Evolutionary conservation across 1,140 invertebrate genomes (phyloP).

Genomic region (Rhagoletis pomonella): DNA sequence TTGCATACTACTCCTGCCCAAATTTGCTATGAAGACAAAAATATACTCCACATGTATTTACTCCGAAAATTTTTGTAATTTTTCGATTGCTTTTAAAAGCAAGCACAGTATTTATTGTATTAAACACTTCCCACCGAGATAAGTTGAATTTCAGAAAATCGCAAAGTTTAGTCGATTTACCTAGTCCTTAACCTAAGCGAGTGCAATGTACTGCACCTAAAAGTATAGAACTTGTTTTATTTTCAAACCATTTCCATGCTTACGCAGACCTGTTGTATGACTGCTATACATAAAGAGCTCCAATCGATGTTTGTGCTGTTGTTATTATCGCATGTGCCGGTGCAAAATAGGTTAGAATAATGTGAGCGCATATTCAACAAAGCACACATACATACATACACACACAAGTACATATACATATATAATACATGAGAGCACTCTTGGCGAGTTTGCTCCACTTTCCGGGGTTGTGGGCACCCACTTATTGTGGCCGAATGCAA

Average conservation of each 20-base stretch:
- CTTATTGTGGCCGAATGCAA: neutral
- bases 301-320: neutral
- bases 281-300: neutral
- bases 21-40: too few relatives aligned
- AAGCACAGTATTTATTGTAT: too few relatives aligned
- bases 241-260: neutral
- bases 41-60: too few relatives aligned
- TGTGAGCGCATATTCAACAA: neutral
- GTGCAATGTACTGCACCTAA: neutral
- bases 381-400: neutral
- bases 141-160: too few relatives aligned
- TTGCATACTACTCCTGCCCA: too few relatives aligned
- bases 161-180: too few relatives aligned
- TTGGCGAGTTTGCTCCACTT: neutral
- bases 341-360: constrained; percentile 26
- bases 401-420: neutral
- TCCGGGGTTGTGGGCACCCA: neutral
- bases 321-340: neutral
- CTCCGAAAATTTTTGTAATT: too few relatives aligned
- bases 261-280: constrained; percentile 12
- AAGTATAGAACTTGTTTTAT: neutral
- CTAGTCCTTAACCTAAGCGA: neutral
- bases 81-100: too few relatives aligned
- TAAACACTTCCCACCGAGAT: too few relatives aligned
- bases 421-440: too few relatives aligned